Evolutionary conservation across 2,113 vertebrate genomes (phyloP).

Genomic region (Phaethornis superciliosus): DNA sequence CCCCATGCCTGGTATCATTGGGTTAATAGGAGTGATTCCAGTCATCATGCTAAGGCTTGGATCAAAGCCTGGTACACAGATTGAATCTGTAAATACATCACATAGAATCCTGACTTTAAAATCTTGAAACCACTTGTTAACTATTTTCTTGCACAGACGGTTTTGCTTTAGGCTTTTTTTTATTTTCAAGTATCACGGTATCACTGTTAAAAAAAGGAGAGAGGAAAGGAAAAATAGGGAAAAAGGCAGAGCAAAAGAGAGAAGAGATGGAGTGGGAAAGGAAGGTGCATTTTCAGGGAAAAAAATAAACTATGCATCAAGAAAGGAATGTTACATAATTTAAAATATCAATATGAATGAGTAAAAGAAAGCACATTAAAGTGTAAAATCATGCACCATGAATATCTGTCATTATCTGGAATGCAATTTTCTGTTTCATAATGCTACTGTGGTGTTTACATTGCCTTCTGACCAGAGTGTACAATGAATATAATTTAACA

Average conservation of each 20-base stretch:
- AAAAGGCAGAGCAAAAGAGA: not conserved
- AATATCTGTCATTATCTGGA: constrained; percentile 27
- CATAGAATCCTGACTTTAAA: constrained; percentile 35
- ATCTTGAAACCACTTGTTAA: constrained; percentile 1
- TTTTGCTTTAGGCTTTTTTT: not conserved
- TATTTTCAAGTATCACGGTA: not conserved
- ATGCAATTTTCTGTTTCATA: constrained; percentile 45
- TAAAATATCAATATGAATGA: constrained; percentile 49
- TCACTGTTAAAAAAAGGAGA: not conserved
- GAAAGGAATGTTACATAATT: constrained; percentile 40
- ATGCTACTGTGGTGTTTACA: constrained; percentile 4
- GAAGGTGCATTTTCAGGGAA: not conserved
- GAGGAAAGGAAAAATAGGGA: not conserved
- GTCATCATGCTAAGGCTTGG: constrained; percentile 88
- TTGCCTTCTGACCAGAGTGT: constrained; percentile 27
- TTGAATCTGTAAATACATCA: constrained; percentile 84
- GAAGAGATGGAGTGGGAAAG: not conserved
- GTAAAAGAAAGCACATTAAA: not conserved
- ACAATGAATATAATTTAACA: constrained; percentile 40
- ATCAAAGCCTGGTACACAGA: constrained; percentile 93
- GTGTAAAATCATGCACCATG: not conserved
- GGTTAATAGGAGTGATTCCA: constrained; percentile 89
- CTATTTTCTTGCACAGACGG: not conserved
- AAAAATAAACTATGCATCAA: not conserved
- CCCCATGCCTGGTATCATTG: constrained; percentile 90